Evolutionary conservation across 1,140 invertebrate species (phyloP).

Genomic region (Panulirus ornatus): DNA sequence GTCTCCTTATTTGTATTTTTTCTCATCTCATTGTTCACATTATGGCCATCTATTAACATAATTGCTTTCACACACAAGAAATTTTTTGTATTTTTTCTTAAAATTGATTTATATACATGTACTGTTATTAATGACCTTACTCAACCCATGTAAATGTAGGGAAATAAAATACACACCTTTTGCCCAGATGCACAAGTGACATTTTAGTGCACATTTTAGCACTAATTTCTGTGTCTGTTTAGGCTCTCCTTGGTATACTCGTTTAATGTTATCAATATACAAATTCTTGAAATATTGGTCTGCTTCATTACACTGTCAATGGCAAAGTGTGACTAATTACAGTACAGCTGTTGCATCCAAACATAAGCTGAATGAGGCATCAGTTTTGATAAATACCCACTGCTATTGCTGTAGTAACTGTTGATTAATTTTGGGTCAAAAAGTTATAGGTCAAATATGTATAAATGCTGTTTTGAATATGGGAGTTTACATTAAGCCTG

Average conservation of each 20-base stretch:
- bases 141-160: too few species aligned
- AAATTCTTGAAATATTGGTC: not conserved
- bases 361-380: not conserved
- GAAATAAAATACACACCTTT: not conserved
- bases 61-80: not conserved
- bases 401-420: constrained; percentile 4
- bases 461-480: too few species aligned
- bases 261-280: not conserved
- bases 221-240: not conserved
- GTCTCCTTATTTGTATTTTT: not conserved
- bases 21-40: not conserved
- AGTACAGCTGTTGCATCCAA: not conserved
- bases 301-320: not conserved
- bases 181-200: not conserved
- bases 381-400: not conserved
- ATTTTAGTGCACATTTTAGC: not conserved
- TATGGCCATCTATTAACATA: not conserved
- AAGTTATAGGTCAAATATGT: too few species aligned
- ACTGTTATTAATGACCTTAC: not conserved
- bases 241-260: not conserved
- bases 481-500: too few species aligned
- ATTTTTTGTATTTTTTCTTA: not conserved
- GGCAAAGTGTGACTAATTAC: not conserved
- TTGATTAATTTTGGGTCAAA: too few species aligned
- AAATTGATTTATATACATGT: not conserved